phyloP scores from a whole-genome alignment of 2,113 vertebrate genomes.

The Acrocephalus kingi region DNA sequence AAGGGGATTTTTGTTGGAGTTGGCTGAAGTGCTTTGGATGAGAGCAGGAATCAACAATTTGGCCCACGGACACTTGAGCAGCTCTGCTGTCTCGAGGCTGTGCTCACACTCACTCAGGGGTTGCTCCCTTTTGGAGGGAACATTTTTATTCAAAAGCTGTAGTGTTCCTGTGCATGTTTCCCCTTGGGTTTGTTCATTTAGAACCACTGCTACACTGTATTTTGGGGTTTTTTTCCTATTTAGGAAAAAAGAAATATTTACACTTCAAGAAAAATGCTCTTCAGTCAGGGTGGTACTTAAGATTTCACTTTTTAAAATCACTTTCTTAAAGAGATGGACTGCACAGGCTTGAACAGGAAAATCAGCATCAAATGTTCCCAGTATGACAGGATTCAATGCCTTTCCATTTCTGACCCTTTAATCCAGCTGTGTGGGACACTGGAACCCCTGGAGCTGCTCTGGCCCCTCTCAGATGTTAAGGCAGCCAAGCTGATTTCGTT shows the following conservation, averaged over 20 bases:
- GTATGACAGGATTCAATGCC: not conserved
- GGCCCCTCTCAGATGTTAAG: not conserved
- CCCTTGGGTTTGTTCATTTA: not conserved
- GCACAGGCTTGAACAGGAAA: not conserved
- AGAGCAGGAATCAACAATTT: not conserved
- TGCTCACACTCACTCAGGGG: not conserved
- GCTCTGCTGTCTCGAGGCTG: not conserved
- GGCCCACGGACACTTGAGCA: not conserved
- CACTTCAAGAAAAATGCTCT: not conserved
- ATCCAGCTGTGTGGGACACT: not conserved
- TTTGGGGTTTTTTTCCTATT: not conserved
- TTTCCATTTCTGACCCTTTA: slow-evolving; percentile 22
- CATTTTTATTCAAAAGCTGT: not conserved
- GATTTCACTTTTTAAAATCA: not conserved
- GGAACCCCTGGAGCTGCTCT: slow-evolving; percentile 1
- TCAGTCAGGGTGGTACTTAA: not conserved
- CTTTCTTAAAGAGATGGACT: not conserved
- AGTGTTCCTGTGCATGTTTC: not conserved
- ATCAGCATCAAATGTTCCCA: not conserved
- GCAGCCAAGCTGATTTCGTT: not conserved
- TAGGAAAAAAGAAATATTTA: not conserved
- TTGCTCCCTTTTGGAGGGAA: not conserved
- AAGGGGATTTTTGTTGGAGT: not conserved
- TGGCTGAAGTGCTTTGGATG: not conserved
- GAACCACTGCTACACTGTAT: not conserved